A percentile compares a stretch with the other conserved stretches of the same genome.
These are phyloP conservation scores for Pyrrhia umbra DNA, from an alignment of 2,888 invertebrate species.

Conservation along the genomic window DNA sequence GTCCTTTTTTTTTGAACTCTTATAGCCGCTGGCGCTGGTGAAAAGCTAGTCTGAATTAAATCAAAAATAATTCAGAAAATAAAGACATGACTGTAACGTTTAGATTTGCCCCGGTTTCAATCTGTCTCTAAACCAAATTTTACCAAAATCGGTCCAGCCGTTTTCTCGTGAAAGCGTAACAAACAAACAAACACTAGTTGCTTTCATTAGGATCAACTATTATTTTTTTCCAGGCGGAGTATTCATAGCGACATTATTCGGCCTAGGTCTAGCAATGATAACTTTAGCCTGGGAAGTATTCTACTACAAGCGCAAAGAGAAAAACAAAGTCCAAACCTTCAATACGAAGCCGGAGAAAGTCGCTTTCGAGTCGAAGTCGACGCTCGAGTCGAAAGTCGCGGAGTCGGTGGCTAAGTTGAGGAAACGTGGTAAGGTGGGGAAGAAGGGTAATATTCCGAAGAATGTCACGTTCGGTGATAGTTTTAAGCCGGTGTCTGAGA, in stretches of 20 bases:
- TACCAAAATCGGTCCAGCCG: no score
- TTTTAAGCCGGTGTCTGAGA: conserved; percentile 83
- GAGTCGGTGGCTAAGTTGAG: conserved; percentile 59
- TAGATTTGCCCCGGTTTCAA: no score
- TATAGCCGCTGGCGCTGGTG: no score
- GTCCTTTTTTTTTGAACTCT: no score
- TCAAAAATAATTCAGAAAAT: no score
- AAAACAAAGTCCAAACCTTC: conserved; percentile 73
- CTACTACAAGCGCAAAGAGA: conserved; percentile 92
- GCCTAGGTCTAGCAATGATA: conserved; percentile 95
- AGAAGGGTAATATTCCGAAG: conserved; percentile 55
- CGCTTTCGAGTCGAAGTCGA: conserved; percentile 65
- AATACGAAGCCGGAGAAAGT: conserved; percentile 70
- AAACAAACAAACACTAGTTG: no score
- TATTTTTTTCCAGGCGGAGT: conserved; percentile 93
- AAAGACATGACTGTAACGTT: no score
- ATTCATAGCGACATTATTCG: conserved; percentile 96
- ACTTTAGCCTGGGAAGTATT: conserved; percentile 95
- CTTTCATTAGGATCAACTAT: no score
- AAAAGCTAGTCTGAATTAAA: no score
- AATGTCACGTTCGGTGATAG: conserved; percentile 85
- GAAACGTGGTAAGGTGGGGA: conserved; percentile 47
- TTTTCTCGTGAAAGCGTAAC: no score
- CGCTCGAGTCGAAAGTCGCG: conserved; percentile 60
- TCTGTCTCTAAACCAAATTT: no score